phyloP scores from a whole-genome alignment of 37 sponge, comb jelly and placozoan species.

The Haliclona indistincta region DNA sequence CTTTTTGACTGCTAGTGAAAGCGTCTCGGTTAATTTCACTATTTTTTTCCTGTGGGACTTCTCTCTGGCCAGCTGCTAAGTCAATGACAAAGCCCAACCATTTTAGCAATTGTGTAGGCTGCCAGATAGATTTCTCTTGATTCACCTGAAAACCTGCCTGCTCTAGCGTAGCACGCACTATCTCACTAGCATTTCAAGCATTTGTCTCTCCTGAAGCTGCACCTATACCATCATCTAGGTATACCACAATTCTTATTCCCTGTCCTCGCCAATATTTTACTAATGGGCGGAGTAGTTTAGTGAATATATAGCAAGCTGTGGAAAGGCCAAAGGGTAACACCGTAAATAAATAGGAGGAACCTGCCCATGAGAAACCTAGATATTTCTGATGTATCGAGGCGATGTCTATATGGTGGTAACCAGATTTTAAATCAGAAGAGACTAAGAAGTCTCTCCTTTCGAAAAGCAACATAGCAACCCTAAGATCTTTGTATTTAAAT shows the following conservation, averaged over 20 bases:
- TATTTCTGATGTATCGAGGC: constrained; percentile 8
- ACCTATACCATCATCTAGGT: constrained; percentile 48
- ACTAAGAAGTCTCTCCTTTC: constrained; percentile 29
- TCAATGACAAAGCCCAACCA: constrained; percentile 31
- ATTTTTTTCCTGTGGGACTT: no score
- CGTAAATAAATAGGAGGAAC: no score
- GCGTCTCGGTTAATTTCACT: neutral
- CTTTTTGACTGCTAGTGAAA: neutral
- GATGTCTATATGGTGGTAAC: constrained; percentile 22
- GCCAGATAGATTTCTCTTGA: constrained; percentile 12
- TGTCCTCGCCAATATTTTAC: no score
- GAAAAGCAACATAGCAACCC: no score
- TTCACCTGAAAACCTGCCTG: no score
- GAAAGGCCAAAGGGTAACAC: no score
- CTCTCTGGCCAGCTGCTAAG: constrained; percentile 3
- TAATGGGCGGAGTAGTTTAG: no score
- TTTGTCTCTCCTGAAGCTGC: neutral
- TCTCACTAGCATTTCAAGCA: neutral
- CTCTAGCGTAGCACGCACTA: neutral
- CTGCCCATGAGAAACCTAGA: no score
- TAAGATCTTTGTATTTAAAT: no score
- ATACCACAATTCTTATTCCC: no score
- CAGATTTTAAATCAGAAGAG: no score
- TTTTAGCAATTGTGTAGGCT: neutral
- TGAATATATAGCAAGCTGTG: no score